Conservation (phyloP, 64 coral and sea anemone genomes). For the Montipora efflorescens region DNA sequence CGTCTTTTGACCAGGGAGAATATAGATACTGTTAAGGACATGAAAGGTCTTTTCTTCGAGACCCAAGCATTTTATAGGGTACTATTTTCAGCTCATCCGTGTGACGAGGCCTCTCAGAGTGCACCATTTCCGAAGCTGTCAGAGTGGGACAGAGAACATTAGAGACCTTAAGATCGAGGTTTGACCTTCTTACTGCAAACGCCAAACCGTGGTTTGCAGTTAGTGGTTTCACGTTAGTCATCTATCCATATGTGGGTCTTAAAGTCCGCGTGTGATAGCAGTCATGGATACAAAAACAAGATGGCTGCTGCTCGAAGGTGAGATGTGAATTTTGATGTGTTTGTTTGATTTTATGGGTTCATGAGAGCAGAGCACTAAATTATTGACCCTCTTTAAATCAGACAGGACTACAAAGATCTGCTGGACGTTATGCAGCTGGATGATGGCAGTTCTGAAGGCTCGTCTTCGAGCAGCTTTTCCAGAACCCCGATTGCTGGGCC, state of each 20-base stretch:
- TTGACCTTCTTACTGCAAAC: slow-evolving; percentile 40
- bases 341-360: slow-evolving; percentile 27
- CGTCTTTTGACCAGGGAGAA: neutral
- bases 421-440: slow-evolving; percentile 20
- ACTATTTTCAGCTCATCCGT: neutral
- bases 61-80: neutral
- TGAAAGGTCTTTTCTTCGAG: neutral
- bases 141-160: neutral
- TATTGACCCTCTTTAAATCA: slow-evolving; percentile 39
- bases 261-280: slow-evolving; percentile 3
- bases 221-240: slow-evolving; percentile 35
- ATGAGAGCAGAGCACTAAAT: slow-evolving; percentile 30
- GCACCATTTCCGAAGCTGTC: no score
- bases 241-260: slow-evolving; percentile 39
- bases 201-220: slow-evolving; percentile 15
- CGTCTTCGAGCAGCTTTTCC: slow-evolving; percentile 29
- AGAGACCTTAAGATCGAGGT: slow-evolving; percentile 53
- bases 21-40: neutral
- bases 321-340: slow-evolving; percentile 7
- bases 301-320: slow-evolving; percentile 49
- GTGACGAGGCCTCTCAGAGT: neutral
- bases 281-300: neutral
- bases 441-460: slow-evolving; percentile 43
- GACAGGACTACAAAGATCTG: slow-evolving; percentile 51
- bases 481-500: neutral